Evolutionary conservation across 2,888 invertebrate species (phyloP), one percentile per base, ranked within the genome.

Genomic region (Conistra vaccinii): DNA sequence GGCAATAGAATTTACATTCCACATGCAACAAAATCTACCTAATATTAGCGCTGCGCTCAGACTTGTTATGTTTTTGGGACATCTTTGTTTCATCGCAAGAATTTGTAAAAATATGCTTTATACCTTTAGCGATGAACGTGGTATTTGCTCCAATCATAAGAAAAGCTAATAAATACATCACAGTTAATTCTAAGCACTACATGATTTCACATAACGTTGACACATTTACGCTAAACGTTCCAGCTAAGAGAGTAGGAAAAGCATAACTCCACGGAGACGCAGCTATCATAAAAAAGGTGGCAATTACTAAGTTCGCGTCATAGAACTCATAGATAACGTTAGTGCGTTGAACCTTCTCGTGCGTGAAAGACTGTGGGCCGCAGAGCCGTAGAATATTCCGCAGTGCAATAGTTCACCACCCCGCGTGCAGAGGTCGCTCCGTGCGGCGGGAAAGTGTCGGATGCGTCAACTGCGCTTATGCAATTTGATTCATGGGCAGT

Each of bases 361-460:
- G 81, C 83, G 86, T 81, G 35, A 69, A 32, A 66, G 66, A 32
- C 57, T n/a, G 32, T 17, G 51, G 60, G 60, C 69, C 39, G 75
- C 66, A 74, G 62, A 86, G 60, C 58, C 45, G 74, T 72, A 73
- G 53, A 86, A 77, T 84, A 76, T 84, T 75, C 75, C 63, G 78
- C 81, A 73, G 72, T 69, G 77, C 75, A 73, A 86, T 77, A 82
- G 88, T 85, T 86, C 81, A 70, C 75, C 79, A 86, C 81, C 84
- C 84, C 73, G 81, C 78, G 84, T 82, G 73, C 83, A 87, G 83
- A 89, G 90, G 89, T 90, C 88, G 82, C 72, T 62, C 62, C 78
- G 73, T 80, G 82, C 70, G 72, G 45, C 84, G 86, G 67, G 89
- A 87, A 87, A 87, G 87, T 84, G 80, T 82, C 61, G 75, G 73